phyloP scores from a whole-genome alignment of 2,888 invertebrate species.

The Conchocele bisecta region DNA sequence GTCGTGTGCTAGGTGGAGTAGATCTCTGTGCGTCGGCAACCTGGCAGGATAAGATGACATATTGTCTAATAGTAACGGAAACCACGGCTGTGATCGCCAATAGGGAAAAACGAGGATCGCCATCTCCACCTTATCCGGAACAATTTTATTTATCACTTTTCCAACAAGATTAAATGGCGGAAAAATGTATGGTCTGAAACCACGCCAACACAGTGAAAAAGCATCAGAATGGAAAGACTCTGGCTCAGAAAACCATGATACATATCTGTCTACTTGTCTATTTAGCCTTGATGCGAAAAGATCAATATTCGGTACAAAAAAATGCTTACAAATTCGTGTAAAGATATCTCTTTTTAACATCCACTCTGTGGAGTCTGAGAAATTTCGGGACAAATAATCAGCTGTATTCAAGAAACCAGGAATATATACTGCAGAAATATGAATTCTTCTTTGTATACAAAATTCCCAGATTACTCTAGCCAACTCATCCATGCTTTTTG shows the following conservation, averaged over 20 bases:
- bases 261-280: conserved; percentile 25
- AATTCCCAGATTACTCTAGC: conserved; percentile 31
- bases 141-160: conserved; percentile 25
- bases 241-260: conserved; percentile 38
- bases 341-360: conserved; percentile 27
- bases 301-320: conserved; percentile 41
- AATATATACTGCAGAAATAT: conserved; percentile 32
- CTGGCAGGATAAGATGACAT: conserved; percentile 34
- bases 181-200: conserved; percentile 42
- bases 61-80: conserved; percentile 31
- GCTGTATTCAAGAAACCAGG: conserved; percentile 25
- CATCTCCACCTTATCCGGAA: conserved; percentile 15
- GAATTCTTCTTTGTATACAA: conserved; percentile 25
- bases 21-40: conserved; percentile 41
- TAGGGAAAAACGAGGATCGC: conserved; percentile 35
- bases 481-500: conserved; percentile 15
- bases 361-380: conserved; percentile 39
- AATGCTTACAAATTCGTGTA: conserved; percentile 23
- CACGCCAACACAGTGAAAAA: conserved; percentile 39
- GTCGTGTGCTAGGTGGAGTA: conserved; percentile 29
- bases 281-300: conserved; percentile 46
- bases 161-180: conserved; percentile 30
- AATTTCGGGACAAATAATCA: conserved; percentile 31
- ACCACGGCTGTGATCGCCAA: conserved; percentile 45
- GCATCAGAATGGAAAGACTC: conserved; percentile 21